Percentiles rank a stretch among this genome's conserved stretches.
phyloP scores from a whole-genome alignment of 1,140 invertebrate species.

The Gryllus bimaculatus region DNA sequence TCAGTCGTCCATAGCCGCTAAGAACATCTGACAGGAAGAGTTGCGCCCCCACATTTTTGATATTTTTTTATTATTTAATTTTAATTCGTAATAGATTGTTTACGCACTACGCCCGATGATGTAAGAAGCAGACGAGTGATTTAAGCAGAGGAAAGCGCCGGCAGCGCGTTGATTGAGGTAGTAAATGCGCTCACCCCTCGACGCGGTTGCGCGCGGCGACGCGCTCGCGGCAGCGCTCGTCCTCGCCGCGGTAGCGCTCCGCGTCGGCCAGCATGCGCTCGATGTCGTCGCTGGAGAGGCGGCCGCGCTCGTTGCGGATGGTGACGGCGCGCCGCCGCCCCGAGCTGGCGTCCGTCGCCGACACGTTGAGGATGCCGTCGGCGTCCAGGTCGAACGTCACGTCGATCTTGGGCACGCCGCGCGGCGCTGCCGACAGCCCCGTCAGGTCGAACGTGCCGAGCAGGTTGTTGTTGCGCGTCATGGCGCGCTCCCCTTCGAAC shows the following conservation, averaged over 20 bases:
- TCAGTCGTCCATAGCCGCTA: too few relatives aligned
- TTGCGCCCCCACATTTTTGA: too few relatives aligned
- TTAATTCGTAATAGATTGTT: too few relatives aligned
- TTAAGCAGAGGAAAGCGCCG: too few relatives aligned
- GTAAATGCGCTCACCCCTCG: constrained; percentile 75
- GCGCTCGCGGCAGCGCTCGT: constrained; percentile 52
- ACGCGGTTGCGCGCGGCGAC: constrained; percentile 66
- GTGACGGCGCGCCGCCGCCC: constrained; percentile 67
- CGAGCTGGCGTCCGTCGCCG: constrained; percentile 65
- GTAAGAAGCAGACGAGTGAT: too few relatives aligned
- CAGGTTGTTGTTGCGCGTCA: constrained; percentile 63
- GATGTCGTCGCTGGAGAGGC: constrained; percentile 82
- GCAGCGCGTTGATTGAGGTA: too few relatives aligned
- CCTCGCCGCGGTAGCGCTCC: constrained; percentile 57
- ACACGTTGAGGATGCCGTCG: constrained; percentile 72
- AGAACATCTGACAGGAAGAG: too few relatives aligned
- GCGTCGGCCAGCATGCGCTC: constrained; percentile 81
- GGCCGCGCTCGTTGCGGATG: constrained; percentile 89
- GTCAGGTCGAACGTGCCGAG: constrained; percentile 68
- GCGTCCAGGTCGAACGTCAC: constrained; percentile 71
- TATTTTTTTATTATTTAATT: too few relatives aligned
- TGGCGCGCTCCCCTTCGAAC: constrained; percentile 53
- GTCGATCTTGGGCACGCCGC: constrained; percentile 51
- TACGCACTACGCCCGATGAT: too few relatives aligned
- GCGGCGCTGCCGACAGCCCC: constrained; percentile 60